Base-by-base conservation (phyloP, 2,888 invertebrate species). In the Stenolophus ochropezus region DNA sequence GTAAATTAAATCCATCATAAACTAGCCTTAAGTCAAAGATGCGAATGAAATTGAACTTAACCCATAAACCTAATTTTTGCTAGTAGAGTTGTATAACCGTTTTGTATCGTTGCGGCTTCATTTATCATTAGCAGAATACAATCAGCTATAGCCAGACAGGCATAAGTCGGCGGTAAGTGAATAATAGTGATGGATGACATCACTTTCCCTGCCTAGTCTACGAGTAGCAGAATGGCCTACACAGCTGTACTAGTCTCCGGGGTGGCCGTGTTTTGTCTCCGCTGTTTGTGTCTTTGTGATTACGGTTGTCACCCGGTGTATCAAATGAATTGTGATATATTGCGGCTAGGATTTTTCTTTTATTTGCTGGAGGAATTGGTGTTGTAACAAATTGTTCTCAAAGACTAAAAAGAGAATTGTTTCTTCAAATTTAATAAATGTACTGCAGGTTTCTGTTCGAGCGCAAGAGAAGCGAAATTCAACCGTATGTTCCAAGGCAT, bases 141-240 rank as follows among this genome's bases (percentile, higher is more conserved):
- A 73, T 73, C 73, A 73, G 73, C 73, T 73, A n/a, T 16, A n/a
- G 49, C 16, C 21, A 23, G 73, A 73, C 73, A 73, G 73, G 49
- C 73, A 73, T 73, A 73, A 73, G 73, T 73, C 73, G 49, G 49
- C 23, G 73, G 47, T 73, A 73, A 73, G 73, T 73, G 49, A 73
- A 73, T 73, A 73, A 73, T 47, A 73, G 47, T 73, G 73, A 73
- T 23, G 73, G 49, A 73, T 73, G 73, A 14, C 23, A 49, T 23
- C 73, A 73, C 73, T 73, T 73, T 73, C 49, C 49, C 14, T 49
- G 33, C 14, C 65, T 69, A 42, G 65, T 69, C 33, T 69, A 16
- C 14, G 25, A 23, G 25, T 6, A 61, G 27, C 20, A 56, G 20
- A 20, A n/a, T 23, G 16, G 25, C 11, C 16, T 14, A 61, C 61